Conservation (phyloP, 2,888 invertebrate species). For the Gymnocheta viridis region DNA sequence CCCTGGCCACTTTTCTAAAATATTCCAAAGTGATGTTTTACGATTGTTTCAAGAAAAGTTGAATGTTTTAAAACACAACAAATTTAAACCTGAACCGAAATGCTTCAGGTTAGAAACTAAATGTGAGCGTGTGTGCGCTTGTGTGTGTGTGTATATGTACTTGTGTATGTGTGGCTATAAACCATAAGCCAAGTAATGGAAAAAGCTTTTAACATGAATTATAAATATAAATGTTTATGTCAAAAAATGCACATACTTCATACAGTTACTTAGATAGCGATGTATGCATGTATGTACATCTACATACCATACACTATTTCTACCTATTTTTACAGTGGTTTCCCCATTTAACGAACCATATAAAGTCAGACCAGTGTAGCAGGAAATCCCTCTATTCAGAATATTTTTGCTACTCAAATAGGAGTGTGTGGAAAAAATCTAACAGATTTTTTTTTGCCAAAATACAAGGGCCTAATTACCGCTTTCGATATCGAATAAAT, state of each 20-base stretch:
- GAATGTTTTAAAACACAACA: constrained; percentile 27
- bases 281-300: not conserved
- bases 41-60: constrained; percentile 53
- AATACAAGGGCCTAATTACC: no score
- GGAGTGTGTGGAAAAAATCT: no score
- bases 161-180: constrained; percentile 44
- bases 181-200: constrained; percentile 76
- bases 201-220: constrained; percentile 81
- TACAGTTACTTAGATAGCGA: not conserved
- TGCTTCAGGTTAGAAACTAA: constrained; percentile 12
- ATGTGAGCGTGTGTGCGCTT: not conserved
- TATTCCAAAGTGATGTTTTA: constrained; percentile 71
- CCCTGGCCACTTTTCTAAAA: constrained; percentile 49
- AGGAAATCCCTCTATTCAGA: no score
- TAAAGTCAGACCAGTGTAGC: not conserved
- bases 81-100: no score
- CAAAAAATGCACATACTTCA: constrained; percentile 21
- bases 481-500: no score
- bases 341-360: not conserved
- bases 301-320: not conserved
- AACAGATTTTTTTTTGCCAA: no score
- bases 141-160: not conserved
- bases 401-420: no score
- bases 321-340: not conserved
- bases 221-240: constrained; percentile 73